Base-by-base conservation (phyloP, 1,140 invertebrate genomes). In the Drosophila dunni region DNA sequence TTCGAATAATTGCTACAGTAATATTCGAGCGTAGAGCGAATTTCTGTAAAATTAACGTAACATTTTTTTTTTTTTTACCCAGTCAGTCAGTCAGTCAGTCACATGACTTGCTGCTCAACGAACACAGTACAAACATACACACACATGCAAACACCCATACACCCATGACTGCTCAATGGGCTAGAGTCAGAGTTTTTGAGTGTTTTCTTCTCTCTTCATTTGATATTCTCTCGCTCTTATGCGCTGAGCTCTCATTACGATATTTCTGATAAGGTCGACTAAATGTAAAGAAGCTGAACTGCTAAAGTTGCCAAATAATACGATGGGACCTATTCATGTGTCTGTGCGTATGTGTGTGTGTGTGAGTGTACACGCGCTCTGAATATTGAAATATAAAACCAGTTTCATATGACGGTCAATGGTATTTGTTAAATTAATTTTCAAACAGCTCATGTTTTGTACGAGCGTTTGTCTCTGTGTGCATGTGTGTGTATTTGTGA, bases 331-430 rank as follows among this genome's bases (percentile, higher is more conserved):
- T 7, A 5, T 15, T 17, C 3, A 33, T 40, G 36, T n/a, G 0
- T 50, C 3, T 53, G 2, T 33, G 10, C 33, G 34, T 3, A 9
- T 24, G 11, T 36, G 5, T 54, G 7, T 64, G 36, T 65, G 5
- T 66, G 9, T 46, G 13, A 45, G 11, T 65, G 17, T 54, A 17
- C 63, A 73, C 70, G 56, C 54, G 70, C 64, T 68, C 20, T 73
- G 64, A 61, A 73, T 68, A 79, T 82, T 82, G 72, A 79, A 86
- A 81, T 82, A 73, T 70, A 77, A 86, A 86, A 86, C 82, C 79
- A 83, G 82, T 86, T 86, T 86, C 50, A 48, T 67, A 83, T 88
- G 83, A 74, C 72, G 69, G 83, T 74, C 83, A 88, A 73, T 79
- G 70, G 48, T 62, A 46, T 73, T 75, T 65, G 67, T 64, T 71